Evolutionary conservation across 2,888 invertebrate species (phyloP).

Genomic region (Dolichopus griseipennis): DNA sequence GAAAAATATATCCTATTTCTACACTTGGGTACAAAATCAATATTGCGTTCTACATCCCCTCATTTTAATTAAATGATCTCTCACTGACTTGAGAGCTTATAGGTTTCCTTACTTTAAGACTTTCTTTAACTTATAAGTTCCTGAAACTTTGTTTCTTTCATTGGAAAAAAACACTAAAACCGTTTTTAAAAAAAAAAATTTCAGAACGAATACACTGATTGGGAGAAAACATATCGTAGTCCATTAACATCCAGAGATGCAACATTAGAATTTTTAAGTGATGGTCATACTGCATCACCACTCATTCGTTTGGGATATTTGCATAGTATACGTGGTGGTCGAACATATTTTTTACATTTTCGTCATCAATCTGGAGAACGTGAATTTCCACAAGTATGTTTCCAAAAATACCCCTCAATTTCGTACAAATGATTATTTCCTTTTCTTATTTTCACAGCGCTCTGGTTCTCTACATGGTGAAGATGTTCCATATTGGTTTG

Average conservation of each 20-base stretch:
- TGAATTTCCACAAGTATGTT: slow-evolving; percentile 62
- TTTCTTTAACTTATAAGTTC: no score
- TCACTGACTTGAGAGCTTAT: no score
- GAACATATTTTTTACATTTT: slow-evolving; percentile 81
- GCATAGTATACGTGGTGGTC: slow-evolving; percentile 68
- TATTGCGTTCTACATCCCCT: no score
- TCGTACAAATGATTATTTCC: not conserved
- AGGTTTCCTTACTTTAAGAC: no score
- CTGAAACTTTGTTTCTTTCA: no score
- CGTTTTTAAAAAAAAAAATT: no score
- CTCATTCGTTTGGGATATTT: slow-evolving; percentile 68
- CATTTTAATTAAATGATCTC: no score
- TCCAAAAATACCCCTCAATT: not conserved
- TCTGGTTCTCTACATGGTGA: slow-evolving; percentile 77
- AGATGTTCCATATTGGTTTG: slow-evolving; percentile 76
- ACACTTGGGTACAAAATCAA: no score
- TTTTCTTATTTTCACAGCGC: slow-evolving; percentile 46
- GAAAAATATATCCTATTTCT: no score
- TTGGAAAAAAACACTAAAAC: no score
- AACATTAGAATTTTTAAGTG: slow-evolving; percentile 77
- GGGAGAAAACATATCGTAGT: slow-evolving; percentile 82
- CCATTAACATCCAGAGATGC: slow-evolving; percentile 78
- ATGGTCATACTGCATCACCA: slow-evolving; percentile 85
- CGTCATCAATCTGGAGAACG: slow-evolving; percentile 76
- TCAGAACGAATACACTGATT: slow-evolving; percentile 92